These are phyloP conservation scores for Muscicapa comitata DNA, from an alignment of 2,797 vertebrate species.

Conservation along the genomic window DNA sequence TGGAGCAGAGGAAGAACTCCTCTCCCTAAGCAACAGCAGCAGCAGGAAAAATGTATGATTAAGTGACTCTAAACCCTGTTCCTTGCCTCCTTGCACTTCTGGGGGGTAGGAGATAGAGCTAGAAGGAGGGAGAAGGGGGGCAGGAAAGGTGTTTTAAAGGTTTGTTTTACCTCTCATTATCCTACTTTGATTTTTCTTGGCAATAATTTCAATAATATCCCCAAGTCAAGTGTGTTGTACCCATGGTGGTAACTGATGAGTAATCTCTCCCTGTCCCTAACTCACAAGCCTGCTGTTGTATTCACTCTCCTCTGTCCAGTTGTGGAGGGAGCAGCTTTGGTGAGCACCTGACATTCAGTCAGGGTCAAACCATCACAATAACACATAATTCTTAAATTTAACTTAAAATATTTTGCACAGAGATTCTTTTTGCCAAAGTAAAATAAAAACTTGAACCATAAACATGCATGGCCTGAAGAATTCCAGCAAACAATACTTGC, in stretches of 20 bases:
- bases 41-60: background rate
- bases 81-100: background rate
- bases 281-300: accelerated
- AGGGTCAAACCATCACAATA: background rate
- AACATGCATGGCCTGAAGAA: background rate
- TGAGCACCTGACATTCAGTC: background rate
- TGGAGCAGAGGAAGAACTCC: background rate
- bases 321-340: background rate
- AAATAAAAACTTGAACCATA: background rate
- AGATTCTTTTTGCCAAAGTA: background rate
- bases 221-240: background rate
- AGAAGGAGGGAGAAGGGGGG: background rate
- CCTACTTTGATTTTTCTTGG: background rate
- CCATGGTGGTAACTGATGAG: background rate
- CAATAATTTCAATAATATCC: background rate
- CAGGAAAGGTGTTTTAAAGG: background rate
- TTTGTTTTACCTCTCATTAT: background rate
- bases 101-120: background rate
- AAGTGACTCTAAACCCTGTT: background rate
- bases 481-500: background rate
- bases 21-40: background rate
- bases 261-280: background rate
- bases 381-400: background rate
- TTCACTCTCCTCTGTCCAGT: background rate
- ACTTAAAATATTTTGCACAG: background rate